These are phyloP conservation scores for Chlorodrepanis virens DNA, from an alignment of 2,113 vertebrate genomes.

Conservation along the genomic window DNA sequence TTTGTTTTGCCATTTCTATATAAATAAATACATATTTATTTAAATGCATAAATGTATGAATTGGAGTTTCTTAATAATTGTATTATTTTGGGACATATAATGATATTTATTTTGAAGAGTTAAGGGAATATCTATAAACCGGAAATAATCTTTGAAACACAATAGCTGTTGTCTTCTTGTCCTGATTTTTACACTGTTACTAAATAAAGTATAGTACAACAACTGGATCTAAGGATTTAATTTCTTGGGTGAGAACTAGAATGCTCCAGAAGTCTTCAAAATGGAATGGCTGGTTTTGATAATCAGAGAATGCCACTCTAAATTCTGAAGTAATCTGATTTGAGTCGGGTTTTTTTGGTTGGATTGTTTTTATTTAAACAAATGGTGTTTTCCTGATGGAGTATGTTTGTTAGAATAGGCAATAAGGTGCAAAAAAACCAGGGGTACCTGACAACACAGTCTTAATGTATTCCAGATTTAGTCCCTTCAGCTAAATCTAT, in stretches of 20 bases:
- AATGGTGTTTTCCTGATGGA: not conserved
- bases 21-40: not conserved
- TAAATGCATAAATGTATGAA: not conserved
- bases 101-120: not conserved
- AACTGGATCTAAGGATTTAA: not conserved
- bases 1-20: not conserved
- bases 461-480: not conserved
- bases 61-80: not conserved
- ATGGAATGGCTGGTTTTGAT: not conserved
- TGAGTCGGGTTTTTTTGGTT: not conserved
- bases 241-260: not conserved
- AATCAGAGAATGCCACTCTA: not conserved
- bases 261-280: not conserved
- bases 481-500: not conserved
- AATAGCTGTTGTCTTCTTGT: not conserved
- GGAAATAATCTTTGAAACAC: not conserved
- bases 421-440: not conserved
- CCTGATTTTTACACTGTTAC: not conserved
- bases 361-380: not conserved
- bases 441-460: fast-evolving
- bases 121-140: not conserved
- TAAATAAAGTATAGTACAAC: not conserved
- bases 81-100: not conserved
- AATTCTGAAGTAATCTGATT: not conserved
- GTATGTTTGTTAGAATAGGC: not conserved